A percentile compares a stretch with the other conserved stretches of the same genome.
Conservation (phyloP, 2,888 invertebrate species). For the Dryococelus australis region DNA sequence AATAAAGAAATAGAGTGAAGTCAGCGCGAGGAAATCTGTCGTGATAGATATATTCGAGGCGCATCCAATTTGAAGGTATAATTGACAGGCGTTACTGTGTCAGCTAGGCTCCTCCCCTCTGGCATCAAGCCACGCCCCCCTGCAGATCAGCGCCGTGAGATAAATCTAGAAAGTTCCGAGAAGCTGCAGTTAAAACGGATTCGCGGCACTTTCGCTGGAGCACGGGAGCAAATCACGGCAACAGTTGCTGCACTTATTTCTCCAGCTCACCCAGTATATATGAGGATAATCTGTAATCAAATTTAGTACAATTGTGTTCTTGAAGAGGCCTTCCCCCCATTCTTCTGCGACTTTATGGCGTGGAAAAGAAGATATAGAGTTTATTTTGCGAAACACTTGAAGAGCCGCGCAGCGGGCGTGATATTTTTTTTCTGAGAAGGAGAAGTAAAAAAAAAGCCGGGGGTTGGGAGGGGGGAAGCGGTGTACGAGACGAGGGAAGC, state of each 20-base stretch:
- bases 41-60: too few relatives aligned
- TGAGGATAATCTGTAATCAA: constrained; percentile 55
- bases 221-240: constrained; percentile 41
- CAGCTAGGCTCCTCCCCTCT: too few relatives aligned
- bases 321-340: constrained; percentile 47
- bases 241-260: constrained; percentile 51
- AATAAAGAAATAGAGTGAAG: too few relatives aligned
- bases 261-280: constrained; percentile 53
- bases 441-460: constrained; percentile 3
- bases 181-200: neutral
- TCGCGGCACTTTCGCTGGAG: too few relatives aligned
- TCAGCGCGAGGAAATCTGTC: too few relatives aligned
- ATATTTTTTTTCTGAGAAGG: constrained; percentile 48
- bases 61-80: too few relatives aligned
- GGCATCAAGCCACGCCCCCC: too few relatives aligned
- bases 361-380: constrained; percentile 55
- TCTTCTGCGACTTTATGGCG: constrained; percentile 53
- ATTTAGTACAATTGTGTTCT: constrained; percentile 54
- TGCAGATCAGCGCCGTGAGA: neutral
- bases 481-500: constrained; percentile 27
- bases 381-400: constrained; percentile 54
- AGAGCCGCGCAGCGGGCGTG: constrained; percentile 47
- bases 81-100: too few relatives aligned
- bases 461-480: constrained; percentile 26
- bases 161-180: neutral